Conservation (phyloP, 2,797 vertebrate species). For the Molothrus ater region DNA sequence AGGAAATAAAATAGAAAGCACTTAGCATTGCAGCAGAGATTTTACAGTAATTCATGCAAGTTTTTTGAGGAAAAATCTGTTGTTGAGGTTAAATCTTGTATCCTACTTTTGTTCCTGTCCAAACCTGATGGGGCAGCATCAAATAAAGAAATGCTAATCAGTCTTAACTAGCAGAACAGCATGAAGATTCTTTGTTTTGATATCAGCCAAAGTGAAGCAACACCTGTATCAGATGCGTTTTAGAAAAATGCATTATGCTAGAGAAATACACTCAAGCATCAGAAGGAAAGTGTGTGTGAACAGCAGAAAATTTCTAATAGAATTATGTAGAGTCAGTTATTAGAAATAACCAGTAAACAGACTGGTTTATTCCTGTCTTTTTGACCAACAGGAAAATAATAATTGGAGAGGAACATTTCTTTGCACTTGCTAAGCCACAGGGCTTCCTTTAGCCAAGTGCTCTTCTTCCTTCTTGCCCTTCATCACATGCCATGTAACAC, state of each 20-base stretch:
- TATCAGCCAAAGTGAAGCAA: background rate
- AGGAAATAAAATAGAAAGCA: background rate
- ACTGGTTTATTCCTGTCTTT: background rate
- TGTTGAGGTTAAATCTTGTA: constrained; percentile 13
- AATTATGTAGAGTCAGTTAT: background rate
- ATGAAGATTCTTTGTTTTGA: background rate
- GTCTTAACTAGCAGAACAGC: background rate
- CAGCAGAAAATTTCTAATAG: background rate
- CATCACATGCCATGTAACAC: background rate
- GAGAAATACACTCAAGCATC: background rate
- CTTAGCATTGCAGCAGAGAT: constrained; percentile 12
- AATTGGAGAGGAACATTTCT: background rate
- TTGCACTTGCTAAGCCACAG: background rate
- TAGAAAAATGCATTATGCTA: background rate
- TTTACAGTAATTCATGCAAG: background rate
- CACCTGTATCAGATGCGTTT: background rate
- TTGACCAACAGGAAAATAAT: background rate
- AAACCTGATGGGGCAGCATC: background rate
- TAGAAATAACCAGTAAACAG: background rate
- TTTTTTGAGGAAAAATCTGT: background rate
- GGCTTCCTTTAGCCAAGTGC: background rate
- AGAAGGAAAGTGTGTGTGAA: background rate
- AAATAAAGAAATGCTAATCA: background rate
- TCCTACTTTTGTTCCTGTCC: background rate
- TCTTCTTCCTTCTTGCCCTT: background rate